These are phyloP conservation scores for Hydractinia symbiolongicarpus DNA, from an alignment of 30 jellyfish, hydroid and myxozoan species.

Conservation along the genomic window DNA sequence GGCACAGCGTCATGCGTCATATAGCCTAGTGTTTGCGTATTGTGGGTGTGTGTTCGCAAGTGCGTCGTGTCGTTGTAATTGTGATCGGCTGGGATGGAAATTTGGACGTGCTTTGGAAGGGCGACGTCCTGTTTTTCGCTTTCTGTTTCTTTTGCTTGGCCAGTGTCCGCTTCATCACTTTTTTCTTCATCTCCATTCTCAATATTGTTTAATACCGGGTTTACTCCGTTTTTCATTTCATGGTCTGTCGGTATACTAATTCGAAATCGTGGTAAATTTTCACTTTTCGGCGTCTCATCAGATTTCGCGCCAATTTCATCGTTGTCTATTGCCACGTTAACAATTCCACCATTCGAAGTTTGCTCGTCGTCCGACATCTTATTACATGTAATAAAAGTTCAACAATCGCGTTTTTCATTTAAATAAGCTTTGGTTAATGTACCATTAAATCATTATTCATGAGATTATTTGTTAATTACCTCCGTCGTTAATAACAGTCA, in stretches of 20 bases:
- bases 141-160: not conserved
- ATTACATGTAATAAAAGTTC: too few relatives aligned
- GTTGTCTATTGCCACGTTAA: not conserved
- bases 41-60: conserved; percentile 44
- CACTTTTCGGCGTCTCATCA: not conserved
- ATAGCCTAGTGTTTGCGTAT: conserved; percentile 69
- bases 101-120: conserved; percentile 21
- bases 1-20: conserved; percentile 98
- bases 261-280: conserved; percentile 12
- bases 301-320: not conserved
- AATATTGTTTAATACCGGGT: not conserved
- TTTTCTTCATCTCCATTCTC: not conserved
- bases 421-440: too few relatives aligned
- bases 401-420: too few relatives aligned
- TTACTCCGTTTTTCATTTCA: not conserved
- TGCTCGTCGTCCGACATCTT: not conserved
- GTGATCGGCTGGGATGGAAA: conserved; percentile 35
- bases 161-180: not conserved
- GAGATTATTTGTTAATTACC: too few relatives aligned
- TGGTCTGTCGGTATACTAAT: conserved; percentile 9
- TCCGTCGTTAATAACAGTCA: too few relatives aligned
- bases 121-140: conserved; percentile 27
- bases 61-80: conserved; percentile 27
- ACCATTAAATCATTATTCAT: too few relatives aligned
- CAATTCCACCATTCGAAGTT: not conserved